Percentiles rank a stretch among this genome's conserved stretches.
phyloP scores from a whole-genome alignment of 2,888 invertebrate species.

The Agrotis puta region DNA sequence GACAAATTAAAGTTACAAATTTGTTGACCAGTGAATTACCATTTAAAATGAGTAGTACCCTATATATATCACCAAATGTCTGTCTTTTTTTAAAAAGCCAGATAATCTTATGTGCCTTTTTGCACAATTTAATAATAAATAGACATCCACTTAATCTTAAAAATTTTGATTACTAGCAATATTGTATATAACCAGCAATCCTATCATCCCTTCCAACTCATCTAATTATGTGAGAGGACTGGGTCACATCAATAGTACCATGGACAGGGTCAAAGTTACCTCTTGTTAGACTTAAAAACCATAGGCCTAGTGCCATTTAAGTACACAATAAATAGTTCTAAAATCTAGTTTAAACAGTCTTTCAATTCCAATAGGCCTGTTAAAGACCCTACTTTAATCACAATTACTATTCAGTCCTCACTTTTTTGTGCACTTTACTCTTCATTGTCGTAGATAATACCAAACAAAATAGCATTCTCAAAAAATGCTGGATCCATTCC shows the following conservation, averaged over 20 bases:
- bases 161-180: background rate
- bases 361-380: conserved; percentile 41
- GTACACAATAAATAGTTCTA: conserved; percentile 19
- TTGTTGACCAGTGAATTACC: too few relatives aligned
- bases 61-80: conserved; percentile 25
- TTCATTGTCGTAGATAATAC: conserved; percentile 1
- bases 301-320: conserved; percentile 8
- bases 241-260: conserved; percentile 8
- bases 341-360: conserved; percentile 37
- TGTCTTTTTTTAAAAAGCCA: conserved; percentile 31
- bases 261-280: background rate
- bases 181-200: conserved; percentile 1
- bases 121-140: conserved; percentile 20
- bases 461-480: conserved; percentile 4
- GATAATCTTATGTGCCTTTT: conserved; percentile 34
- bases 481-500: conserved; percentile 8
- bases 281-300: background rate
- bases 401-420: conserved; percentile 37
- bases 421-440: background rate
- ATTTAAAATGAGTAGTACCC: conserved; percentile 30
- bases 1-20: too few relatives aligned
- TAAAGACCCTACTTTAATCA: conserved; percentile 36
- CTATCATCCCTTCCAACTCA: conserved; percentile 8
- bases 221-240: conserved; percentile 2
- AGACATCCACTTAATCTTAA: conserved; percentile 17